Evolutionary conservation across 2,113 vertebrate genomes (phyloP).

Genomic region (Naja naja): DNA sequence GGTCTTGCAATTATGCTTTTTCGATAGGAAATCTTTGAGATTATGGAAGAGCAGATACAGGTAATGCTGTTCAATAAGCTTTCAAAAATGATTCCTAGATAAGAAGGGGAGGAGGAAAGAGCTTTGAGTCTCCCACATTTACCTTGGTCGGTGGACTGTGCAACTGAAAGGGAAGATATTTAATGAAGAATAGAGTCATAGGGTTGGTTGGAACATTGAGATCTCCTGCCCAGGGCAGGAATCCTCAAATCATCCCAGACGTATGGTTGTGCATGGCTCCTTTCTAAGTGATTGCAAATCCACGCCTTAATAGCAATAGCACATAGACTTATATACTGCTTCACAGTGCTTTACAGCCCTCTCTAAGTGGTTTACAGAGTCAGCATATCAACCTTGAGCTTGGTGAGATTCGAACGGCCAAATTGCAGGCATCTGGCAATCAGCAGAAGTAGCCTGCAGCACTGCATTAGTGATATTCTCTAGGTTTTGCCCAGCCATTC

Average conservation of each 20-base stretch:
- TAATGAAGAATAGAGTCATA: background rate
- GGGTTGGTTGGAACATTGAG: background rate
- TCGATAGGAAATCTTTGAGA: background rate
- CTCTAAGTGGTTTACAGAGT: too few species aligned
- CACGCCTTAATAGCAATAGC: background rate
- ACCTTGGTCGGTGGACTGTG: background rate
- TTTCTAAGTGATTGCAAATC: background rate
- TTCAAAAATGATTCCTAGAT: background rate
- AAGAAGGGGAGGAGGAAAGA: background rate
- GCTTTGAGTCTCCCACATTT: background rate
- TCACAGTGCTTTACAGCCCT: too few species aligned
- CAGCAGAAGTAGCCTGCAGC: too few species aligned
- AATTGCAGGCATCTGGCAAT: too few species aligned
- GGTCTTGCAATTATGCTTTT: background rate
- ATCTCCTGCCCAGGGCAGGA: background rate
- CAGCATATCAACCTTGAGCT: too few species aligned
- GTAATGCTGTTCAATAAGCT: background rate
- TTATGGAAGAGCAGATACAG: background rate
- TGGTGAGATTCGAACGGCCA: too few species aligned
- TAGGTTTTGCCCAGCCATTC: background rate
- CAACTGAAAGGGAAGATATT: background rate
- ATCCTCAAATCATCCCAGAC: background rate
- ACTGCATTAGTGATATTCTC: background rate
- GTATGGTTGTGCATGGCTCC: background rate
- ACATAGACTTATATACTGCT: too few species aligned